Conservation (phyloP, 2,888 invertebrate genomes). For the Itoplectis maculator region DNA sequence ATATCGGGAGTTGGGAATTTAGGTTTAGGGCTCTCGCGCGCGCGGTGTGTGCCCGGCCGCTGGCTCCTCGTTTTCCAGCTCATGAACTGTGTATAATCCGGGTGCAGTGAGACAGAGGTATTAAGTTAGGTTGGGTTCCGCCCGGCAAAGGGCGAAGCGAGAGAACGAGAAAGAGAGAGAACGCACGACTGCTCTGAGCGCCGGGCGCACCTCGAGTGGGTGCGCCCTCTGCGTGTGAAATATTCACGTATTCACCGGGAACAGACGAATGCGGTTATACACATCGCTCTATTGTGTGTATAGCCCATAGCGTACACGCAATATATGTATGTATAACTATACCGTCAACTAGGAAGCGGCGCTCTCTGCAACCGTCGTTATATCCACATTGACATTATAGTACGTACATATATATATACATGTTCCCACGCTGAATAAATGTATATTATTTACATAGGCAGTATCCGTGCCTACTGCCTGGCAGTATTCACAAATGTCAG, state of each 20-base stretch:
- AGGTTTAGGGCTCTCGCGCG: not conserved
- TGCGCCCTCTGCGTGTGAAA: slow-evolving; percentile 67
- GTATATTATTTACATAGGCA: slow-evolving; percentile 49
- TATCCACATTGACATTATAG: slow-evolving; percentile 14
- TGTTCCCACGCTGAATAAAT: slow-evolving; percentile 45
- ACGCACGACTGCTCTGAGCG: slow-evolving; percentile 23
- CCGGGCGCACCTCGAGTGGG: slow-evolving; percentile 62
- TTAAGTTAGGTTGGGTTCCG: slow-evolving; percentile 55
- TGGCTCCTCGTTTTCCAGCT: slow-evolving; percentile 48
- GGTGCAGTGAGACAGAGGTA: slow-evolving; percentile 48
- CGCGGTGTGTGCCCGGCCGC: no score
- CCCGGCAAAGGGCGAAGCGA: slow-evolving; percentile 19
- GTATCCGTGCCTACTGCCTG: not conserved
- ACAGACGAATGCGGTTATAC: slow-evolving; percentile 51
- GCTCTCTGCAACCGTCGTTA: not conserved
- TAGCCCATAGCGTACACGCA: no score
- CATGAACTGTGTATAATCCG: slow-evolving; percentile 53
- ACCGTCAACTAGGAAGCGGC: not conserved
- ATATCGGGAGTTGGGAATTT: slow-evolving; percentile 18
- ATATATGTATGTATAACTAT: slow-evolving; percentile 2
- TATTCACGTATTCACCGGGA: slow-evolving; percentile 68
- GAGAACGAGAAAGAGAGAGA: no score
- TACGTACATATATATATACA: no score
- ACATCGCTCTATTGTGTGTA: slow-evolving; percentile 14
- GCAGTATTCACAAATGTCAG: slow-evolving; percentile 37